Evolutionary conservation across 2,113 vertebrate species (phyloP), one percentile per base, ranked within the genome.

Genomic region (Zingel zingel): DNA sequence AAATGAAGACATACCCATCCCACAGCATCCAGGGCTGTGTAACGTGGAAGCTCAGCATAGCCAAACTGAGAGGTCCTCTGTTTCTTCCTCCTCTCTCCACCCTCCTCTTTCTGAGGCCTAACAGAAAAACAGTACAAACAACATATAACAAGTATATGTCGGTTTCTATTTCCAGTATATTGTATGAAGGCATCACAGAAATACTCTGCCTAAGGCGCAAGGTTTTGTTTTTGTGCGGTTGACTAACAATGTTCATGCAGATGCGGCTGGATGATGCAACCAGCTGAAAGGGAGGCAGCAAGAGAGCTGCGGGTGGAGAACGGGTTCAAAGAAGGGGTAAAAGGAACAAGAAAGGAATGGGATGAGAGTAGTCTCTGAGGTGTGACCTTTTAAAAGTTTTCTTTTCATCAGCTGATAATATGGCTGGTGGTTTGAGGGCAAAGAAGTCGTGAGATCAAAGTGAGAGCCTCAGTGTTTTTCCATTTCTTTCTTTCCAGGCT

Each of bases 21-120:
- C 64, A 96, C 82, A 14, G 96, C 96, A 86, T 97, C 96, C 74
- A 97, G 86, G 8, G 94, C 93, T 0, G 92, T 94, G 90, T 95
- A 96, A 47, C 45, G 94, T 0, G 92, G 94, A 73, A 96, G 83
- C 57, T 91, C 86, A 4, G 92, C 5, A 56, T 80, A 90, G 61
- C 70, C 90, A 67, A 88, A 96, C 54, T 93, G 91, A 81, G 91
- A 95, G 0, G 90, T 95, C 45, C 79, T 92, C 72, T 88, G 87
- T 74, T 91, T 93, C 63, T 82, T 89, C 69, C 89, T 93, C 63
- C 88, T 79, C 76, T 91, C 88, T 59, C 88, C 90, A 86, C 94
- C 92, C 11, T 94, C 92, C 6, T 88, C 90, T 57, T 84, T 91
- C 58, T 94, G 91, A 73, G 94, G 94, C 21, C 95, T 95, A 82